Conservation (phyloP, 2,113 vertebrate species). For the Raja brachyura region DNA sequence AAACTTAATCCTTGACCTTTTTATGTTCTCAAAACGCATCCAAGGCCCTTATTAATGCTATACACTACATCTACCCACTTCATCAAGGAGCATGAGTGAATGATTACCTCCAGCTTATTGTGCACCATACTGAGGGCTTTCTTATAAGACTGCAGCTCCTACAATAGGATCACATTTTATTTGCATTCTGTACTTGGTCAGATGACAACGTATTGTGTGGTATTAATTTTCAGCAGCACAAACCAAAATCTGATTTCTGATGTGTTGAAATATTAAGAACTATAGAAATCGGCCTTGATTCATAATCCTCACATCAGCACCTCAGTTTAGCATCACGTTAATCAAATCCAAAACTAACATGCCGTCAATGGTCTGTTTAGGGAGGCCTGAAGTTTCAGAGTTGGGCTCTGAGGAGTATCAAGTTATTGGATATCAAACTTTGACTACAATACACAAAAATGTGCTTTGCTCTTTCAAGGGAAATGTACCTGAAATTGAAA, state of each 20-base stretch:
- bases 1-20: not conserved
- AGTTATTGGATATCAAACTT: not conserved
- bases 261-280: conserved; percentile 22
- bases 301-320: not conserved
- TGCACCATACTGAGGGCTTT: not conserved
- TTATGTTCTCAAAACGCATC: not conserved
- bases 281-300: not conserved
- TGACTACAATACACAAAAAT: not conserved
- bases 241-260: conserved; percentile 14
- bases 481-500: not conserved
- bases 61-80: not conserved
- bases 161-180: not conserved
- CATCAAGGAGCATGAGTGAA: not conserved
- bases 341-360: conserved; percentile 16
- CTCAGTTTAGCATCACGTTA: not conserved
- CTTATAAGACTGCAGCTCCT: not conserved
- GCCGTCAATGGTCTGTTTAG: not conserved
- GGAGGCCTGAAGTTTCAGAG: not conserved
- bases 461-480: not conserved
- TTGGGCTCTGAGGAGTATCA: not conserved
- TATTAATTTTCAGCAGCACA: not conserved
- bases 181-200: not conserved
- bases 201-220: not conserved
- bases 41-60: not conserved
- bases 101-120: not conserved